Base-by-base conservation (phyloP, 1,140 invertebrate species). In the Odontomachus brunneus region DNA sequence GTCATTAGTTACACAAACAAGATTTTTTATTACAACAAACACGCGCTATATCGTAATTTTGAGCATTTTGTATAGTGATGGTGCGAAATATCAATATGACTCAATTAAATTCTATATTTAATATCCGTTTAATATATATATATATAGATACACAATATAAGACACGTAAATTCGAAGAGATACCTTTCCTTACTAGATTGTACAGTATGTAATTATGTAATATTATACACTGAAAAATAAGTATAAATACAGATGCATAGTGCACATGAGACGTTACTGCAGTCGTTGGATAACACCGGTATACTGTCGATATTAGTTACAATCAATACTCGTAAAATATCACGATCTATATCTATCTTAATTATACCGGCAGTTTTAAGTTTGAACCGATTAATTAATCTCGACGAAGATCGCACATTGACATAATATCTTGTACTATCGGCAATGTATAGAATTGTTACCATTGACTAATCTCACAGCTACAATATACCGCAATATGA, bases 311-410 rank as follows among this genome's bases (percentile, higher is more conserved):
- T 38, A 38, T 66, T 78, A 69, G 33, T 69, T 26, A 67, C 65
- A 75, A 67, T 74, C 12, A 29, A 57, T 75, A 49, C 1, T 66
- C 66, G 14, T 67, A 67, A 78, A 65, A 33, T 66, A 66, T 76
- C 12, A 49, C 49, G 19, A 26, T 17, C 29, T 69, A 69, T 29
- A 53, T 67, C 51, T 80, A 80, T 69, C 65, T 80, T 80, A 80
- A 80, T 15, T 80, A 57, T 66, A 55, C 19, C 75, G 75, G 75
- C 75, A 80, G 75, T 80, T 80, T 48, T n/a, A 80, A 80, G 2
- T 44, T 57, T 80, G 65, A 80, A 80, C 33, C 22, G 1, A 80
- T 80, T 59, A 80, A 44, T 44, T 44, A 44, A 44, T 55, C 51
- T 59, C 14, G 12, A 59, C 19, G 17, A 78, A 38, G 57, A 48